Percentiles rank a stretch among this genome's conserved stretches.
phyloP scores from a whole-genome alignment of 2,888 invertebrate genomes.

The Melanotus villosus region DNA sequence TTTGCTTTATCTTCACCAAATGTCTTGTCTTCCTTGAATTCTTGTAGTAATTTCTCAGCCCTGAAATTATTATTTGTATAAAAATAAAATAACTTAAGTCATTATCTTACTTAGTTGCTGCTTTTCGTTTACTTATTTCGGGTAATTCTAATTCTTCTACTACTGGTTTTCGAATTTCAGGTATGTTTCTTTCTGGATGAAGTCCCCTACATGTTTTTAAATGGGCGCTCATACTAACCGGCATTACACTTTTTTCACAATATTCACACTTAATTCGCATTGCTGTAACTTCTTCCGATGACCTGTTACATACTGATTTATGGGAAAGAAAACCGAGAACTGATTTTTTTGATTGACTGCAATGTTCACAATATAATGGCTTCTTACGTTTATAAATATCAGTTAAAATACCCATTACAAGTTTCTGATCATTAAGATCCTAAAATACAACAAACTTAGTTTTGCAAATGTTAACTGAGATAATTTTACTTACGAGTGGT shows the following conservation, averaged over 20 bases:
- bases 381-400: slow-evolving; percentile 67
- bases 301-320: slow-evolving; percentile 47
- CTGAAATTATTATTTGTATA: too few relatives aligned
- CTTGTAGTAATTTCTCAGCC: too few relatives aligned
- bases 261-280: slow-evolving; percentile 47
- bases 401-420: slow-evolving; percentile 68
- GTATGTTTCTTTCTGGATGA: too few relatives aligned
- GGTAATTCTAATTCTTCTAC: background rate
- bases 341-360: slow-evolving; percentile 66
- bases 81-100: too few relatives aligned
- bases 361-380: slow-evolving; percentile 71
- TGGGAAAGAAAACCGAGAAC: slow-evolving; percentile 73
- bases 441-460: slow-evolving; percentile 59
- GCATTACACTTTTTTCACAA: slow-evolving; percentile 42
- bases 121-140: background rate
- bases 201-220: slow-evolving; percentile 32
- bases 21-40: background rate
- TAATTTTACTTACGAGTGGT: slow-evolving; percentile 68
- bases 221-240: slow-evolving; percentile 42
- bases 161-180: background rate
- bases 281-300: slow-evolving; percentile 44
- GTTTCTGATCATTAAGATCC: slow-evolving; percentile 71
- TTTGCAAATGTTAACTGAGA: background rate
- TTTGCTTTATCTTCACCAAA: background rate
- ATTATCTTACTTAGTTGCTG: too few relatives aligned